These are phyloP conservation scores for Lochmaea crataegi DNA, from an alignment of 2,888 invertebrate species.

Conservation along the genomic window DNA sequence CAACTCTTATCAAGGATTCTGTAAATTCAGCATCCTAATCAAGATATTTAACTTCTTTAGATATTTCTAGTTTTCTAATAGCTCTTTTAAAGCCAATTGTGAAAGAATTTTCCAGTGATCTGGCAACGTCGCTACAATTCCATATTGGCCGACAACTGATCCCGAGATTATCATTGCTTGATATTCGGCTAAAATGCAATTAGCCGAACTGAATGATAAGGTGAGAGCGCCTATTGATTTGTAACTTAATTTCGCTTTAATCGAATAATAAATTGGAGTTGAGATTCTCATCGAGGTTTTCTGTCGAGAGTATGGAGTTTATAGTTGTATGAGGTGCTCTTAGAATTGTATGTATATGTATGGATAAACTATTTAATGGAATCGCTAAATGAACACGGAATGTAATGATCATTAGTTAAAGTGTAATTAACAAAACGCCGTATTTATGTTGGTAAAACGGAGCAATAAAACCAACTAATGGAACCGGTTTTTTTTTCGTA, in stretches of 20 bases:
- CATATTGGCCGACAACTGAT: conserved; percentile 39
- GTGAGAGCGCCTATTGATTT: conserved; percentile 43
- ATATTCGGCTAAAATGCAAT: conserved; percentile 43
- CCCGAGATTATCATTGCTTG: conserved; percentile 38
- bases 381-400: conserved; percentile 20
- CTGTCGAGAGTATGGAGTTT: conserved; percentile 29
- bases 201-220: conserved; percentile 42
- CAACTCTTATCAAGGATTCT: no score
- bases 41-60: no score
- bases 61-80: no score
- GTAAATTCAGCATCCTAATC: no score
- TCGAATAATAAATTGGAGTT: conserved; percentile 35
- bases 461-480: not conserved
- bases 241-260: conserved; percentile 45
- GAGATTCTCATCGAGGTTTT: conserved; percentile 32
- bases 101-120: no score
- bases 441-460: not conserved
- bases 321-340: conserved; percentile 13
- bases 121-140: conserved; percentile 19
- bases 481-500: not conserved
- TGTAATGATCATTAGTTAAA: conserved; percentile 34
- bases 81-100: no score
- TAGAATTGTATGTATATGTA: not conserved
- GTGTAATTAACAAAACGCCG: conserved; percentile 6
- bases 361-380: conserved; percentile 31